These are phyloP conservation scores for Xyliphius kryptos DNA, from an alignment of 2,113 vertebrate genomes.

Conservation along the genomic window DNA sequence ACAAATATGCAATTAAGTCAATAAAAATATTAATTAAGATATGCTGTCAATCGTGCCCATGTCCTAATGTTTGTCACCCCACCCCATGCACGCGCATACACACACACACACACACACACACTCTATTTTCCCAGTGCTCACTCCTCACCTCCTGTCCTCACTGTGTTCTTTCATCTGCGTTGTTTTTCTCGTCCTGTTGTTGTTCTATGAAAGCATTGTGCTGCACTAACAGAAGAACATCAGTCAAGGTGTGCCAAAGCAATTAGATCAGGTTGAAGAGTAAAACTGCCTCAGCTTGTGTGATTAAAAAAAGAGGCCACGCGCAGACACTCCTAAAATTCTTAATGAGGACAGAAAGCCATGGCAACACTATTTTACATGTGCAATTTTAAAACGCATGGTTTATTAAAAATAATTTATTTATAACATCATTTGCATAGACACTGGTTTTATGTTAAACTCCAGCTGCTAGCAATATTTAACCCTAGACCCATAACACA, in stretches of 20 bases:
- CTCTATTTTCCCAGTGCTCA: not conserved
- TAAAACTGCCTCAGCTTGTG: slow-evolving; percentile 10
- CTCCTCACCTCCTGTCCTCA: not conserved
- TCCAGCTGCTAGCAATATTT: too few relatives aligned
- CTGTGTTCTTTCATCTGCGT: not conserved
- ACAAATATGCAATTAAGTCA: too few relatives aligned
- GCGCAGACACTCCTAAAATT: slow-evolving; percentile 30
- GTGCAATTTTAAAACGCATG: too few relatives aligned
- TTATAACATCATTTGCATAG: too few relatives aligned
- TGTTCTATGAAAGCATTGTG: slow-evolving; percentile 27
- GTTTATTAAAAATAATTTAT: too few relatives aligned
- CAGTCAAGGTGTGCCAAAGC: slow-evolving; percentile 32
- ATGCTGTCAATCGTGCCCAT: not conserved
- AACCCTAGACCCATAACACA: too few relatives aligned
- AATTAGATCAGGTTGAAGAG: slow-evolving; percentile 28
- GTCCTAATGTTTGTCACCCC: not conserved
- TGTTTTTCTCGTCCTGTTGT: slow-evolving; percentile 2
- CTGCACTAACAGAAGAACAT: slow-evolving; percentile 27
- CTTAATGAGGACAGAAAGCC: slow-evolving; percentile 22
- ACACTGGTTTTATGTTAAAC: too few relatives aligned
- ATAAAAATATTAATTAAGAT: too few relatives aligned
- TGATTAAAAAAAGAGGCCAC: slow-evolving; percentile 25
- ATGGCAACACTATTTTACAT: not conserved
- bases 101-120: slow-evolving; percentile 5
- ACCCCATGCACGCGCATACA: not conserved